A percentile compares a stretch with the other conserved stretches of the same genome.
phyloP scores from a whole-genome alignment of 2,113 vertebrate genomes.

The Aleadryas rufinucha region DNA sequence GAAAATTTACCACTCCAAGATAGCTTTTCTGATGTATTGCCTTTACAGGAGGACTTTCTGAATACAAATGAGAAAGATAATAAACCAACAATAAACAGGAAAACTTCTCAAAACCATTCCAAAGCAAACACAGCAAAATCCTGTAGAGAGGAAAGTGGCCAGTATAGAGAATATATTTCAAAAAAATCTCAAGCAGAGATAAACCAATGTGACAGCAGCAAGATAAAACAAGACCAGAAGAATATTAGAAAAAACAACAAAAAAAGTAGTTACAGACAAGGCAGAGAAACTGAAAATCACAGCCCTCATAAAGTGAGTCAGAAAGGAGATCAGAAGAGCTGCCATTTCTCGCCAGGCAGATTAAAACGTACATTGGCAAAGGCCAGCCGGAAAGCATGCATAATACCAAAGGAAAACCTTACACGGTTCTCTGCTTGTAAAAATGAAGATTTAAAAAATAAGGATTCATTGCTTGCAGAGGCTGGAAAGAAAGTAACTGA shows the following conservation, averaged over 20 bases:
- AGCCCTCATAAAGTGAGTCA: background rate
- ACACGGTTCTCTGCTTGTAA: background rate
- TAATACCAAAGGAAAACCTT: background rate
- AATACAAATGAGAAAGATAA: background rate
- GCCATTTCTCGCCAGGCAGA: background rate
- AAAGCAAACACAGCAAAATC: background rate
- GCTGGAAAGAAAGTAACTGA: background rate
- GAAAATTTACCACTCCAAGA: background rate
- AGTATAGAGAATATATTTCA: background rate
- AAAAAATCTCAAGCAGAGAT: background rate
- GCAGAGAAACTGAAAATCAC: background rate
- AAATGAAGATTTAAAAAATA: background rate
- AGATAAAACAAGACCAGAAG: conserved; percentile 13
- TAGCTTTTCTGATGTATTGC: background rate
- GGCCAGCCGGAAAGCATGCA: background rate
- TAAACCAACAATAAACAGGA: conserved; percentile 3
- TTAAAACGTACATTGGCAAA: conserved; percentile 23
- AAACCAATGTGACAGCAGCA: background rate
- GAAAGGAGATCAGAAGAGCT: background rate
- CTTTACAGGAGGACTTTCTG: conserved; percentile 2
- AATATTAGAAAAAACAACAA: background rate
- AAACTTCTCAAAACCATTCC: conserved; percentile 21
- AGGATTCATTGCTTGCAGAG: background rate
- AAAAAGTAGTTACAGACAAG: background rate
- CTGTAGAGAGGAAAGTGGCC: background rate